phyloP scores from a whole-genome alignment of 1,140 invertebrate genomes.

The Luehdorfia chinensis region DNA sequence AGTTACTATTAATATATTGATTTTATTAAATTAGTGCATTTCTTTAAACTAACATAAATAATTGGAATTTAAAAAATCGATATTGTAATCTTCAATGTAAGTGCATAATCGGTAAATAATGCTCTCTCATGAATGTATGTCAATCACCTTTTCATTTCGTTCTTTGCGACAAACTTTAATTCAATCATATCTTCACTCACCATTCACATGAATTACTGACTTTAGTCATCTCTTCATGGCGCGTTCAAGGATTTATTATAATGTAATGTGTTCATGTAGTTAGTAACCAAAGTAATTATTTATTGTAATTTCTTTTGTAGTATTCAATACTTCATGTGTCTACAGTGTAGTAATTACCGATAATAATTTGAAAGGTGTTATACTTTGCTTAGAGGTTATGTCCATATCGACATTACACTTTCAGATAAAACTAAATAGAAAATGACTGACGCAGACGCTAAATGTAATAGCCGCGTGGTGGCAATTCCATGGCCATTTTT shows the following conservation, averaged over 20 bases:
- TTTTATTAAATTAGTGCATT: no score
- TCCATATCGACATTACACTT: slow-evolving; percentile 49
- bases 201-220: slow-evolving; percentile 19
- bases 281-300: slow-evolving; percentile 20
- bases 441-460: slow-evolving; percentile 54
- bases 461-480: slow-evolving; percentile 40
- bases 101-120: no score
- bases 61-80: no score
- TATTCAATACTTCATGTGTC: slow-evolving; percentile 15
- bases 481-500: slow-evolving; percentile 49
- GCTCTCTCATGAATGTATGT: no score
- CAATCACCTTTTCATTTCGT: no score
- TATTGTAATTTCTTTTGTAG: slow-evolving; percentile 19
- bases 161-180: slow-evolving; percentile 3
- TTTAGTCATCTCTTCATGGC: slow-evolving; percentile 26
- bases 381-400: slow-evolving; percentile 63
- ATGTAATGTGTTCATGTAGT: slow-evolving; percentile 26
- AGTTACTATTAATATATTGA: no score
- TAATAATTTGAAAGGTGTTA: slow-evolving; percentile 21
- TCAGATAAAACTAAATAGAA: slow-evolving; percentile 36
- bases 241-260: slow-evolving; percentile 32
- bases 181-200: slow-evolving; percentile 18
- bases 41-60: no score
- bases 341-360: not conserved
- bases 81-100: no score